Conservation (phyloP, 2,113 vertebrate species). For the Octodon degus region DNA sequence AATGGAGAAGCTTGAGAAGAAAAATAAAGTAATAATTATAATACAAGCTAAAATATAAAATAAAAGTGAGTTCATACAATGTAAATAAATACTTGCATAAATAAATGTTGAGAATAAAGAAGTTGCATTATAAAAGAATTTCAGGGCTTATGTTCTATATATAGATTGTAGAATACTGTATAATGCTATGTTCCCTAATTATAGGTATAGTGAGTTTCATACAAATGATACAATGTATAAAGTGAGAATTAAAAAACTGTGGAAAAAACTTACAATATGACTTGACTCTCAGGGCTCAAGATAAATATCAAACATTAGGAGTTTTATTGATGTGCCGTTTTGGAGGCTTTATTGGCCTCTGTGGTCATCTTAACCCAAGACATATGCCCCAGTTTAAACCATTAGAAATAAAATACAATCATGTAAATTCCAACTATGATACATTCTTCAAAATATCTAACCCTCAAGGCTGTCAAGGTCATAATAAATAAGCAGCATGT, state of each 20-base stretch:
- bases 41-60: not conserved
- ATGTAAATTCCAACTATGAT: not conserved
- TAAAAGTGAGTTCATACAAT: not conserved
- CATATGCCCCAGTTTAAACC: not conserved
- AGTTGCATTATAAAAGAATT: not conserved
- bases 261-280: not conserved
- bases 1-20: not conserved
- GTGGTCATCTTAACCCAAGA: not conserved
- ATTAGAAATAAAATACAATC: not conserved
- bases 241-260: not conserved
- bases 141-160: not conserved
- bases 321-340: not conserved
- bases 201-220: not conserved
- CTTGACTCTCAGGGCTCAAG: not conserved
- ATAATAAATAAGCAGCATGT: not conserved
- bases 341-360: not conserved
- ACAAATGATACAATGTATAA: no score
- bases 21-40: not conserved
- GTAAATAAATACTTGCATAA: not conserved
- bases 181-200: not conserved
- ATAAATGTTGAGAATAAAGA: not conserved
- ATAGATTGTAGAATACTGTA: not conserved
- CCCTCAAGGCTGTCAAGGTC: not conserved
- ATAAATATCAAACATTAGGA: not conserved
- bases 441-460: not conserved